These are phyloP conservation scores for Drosophila funebris DNA, from an alignment of 1,140 invertebrate species.

Conservation along the genomic window DNA sequence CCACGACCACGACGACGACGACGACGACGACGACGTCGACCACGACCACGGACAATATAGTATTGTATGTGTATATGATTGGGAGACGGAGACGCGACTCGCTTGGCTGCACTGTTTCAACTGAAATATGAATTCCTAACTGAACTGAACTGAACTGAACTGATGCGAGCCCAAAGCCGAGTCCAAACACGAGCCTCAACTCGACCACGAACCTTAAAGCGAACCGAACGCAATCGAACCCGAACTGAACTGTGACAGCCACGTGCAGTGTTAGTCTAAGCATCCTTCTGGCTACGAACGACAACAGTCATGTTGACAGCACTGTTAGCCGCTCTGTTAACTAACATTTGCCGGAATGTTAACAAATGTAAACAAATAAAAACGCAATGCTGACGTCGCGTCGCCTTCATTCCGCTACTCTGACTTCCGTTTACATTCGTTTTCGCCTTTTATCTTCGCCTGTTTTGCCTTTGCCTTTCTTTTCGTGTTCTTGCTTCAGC, in stretches of 20 bases:
- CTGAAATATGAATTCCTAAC: slow-evolving; percentile 22
- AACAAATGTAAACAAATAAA: slow-evolving; percentile 63
- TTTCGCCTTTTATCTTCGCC: background rate
- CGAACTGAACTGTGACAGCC: background rate
- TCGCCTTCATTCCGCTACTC: background rate
- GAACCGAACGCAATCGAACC: background rate
- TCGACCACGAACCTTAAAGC: background rate
- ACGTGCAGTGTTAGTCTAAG: background rate
- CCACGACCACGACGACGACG: slow-evolving; percentile 16
- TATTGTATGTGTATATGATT: background rate
- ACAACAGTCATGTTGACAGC: slow-evolving; percentile 28
- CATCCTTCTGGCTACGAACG: slow-evolving; percentile 17
- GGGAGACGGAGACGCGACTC: slow-evolving; percentile 27
- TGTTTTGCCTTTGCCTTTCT: background rate
- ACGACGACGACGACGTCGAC: slow-evolving; percentile 15
- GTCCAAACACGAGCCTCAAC: too few relatives aligned
- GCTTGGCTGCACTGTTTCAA: slow-evolving; percentile 42
- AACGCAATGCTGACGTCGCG: slow-evolving; percentile 22
- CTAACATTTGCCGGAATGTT: slow-evolving; percentile 54
- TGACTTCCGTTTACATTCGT: background rate
- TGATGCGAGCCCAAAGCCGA: background rate
- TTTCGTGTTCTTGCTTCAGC: background rate
- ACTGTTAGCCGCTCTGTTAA: slow-evolving; percentile 40
- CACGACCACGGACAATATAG: slow-evolving; percentile 19
- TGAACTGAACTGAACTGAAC: background rate